phyloP scores from a whole-genome alignment of 2,113 vertebrate genomes.

The Ammodytes dubius region DNA sequence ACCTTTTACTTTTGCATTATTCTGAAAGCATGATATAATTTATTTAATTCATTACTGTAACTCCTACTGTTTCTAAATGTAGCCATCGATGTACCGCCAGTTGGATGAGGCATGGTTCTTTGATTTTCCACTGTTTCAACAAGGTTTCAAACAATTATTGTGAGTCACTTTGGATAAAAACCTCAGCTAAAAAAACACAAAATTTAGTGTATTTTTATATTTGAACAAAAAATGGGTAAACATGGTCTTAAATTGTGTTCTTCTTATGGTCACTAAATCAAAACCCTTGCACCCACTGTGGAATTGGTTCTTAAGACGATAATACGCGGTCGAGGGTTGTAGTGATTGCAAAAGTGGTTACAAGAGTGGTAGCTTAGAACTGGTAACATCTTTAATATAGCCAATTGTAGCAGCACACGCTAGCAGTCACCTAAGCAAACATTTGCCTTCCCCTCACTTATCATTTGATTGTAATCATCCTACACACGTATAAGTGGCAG shows the following conservation, averaged over 20 bases:
- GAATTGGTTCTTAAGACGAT: neutral
- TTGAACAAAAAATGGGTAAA: neutral
- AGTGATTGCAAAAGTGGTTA: neutral
- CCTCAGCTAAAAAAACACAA: too few relatives aligned
- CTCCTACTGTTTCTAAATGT: too few relatives aligned
- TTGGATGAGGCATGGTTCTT: too few relatives aligned
- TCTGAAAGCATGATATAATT: neutral
- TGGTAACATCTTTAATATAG: neutral
- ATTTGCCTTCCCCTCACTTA: slow-evolving; percentile 16
- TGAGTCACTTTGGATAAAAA: too few relatives aligned
- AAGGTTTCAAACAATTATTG: too few relatives aligned
- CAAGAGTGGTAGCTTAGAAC: neutral
- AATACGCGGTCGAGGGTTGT: neutral
- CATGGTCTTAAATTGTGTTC: neutral
- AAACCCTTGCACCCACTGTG: neutral
- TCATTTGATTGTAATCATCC: slow-evolving; percentile 24
- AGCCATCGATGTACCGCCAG: too few relatives aligned
- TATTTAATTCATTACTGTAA: too few relatives aligned
- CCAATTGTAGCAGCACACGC: neutral
- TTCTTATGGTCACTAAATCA: neutral
- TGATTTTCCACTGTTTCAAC: too few relatives aligned
- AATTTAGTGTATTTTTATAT: neutral
- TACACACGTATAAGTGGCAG: slow-evolving; percentile 6
- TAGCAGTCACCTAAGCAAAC: neutral
- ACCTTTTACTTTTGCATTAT: neutral